These are phyloP conservation scores for Drosophila nasuta DNA, from an alignment of 1,140 invertebrate species.

Conservation along the genomic window DNA sequence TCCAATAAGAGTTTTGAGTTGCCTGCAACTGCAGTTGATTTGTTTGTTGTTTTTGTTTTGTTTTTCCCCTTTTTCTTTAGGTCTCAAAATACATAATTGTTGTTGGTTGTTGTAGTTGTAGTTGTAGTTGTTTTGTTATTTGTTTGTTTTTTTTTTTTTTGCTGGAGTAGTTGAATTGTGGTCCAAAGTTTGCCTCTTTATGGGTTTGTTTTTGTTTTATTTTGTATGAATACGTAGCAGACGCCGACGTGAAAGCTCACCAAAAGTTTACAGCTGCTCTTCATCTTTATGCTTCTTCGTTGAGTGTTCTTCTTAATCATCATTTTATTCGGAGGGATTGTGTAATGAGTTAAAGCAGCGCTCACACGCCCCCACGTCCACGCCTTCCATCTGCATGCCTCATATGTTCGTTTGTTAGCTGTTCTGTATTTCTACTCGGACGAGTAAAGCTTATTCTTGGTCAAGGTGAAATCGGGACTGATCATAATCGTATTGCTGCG, in stretches of 20 bases:
- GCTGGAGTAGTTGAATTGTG: constrained; percentile 68
- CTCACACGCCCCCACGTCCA: constrained; percentile 38
- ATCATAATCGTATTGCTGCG: constrained; percentile 93
- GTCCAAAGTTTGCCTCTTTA: constrained; percentile 80
- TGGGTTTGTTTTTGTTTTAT: constrained; percentile 47
- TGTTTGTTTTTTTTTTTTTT: constrained; percentile 58
- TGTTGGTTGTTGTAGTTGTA: constrained; percentile 51
- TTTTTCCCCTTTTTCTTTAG: constrained; percentile 44
- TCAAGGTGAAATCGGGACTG: constrained; percentile 92
- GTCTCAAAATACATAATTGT: constrained; percentile 76
- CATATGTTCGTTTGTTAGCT: constrained; percentile 24
- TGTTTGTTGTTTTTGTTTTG: constrained; percentile 59
- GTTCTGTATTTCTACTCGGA: constrained; percentile 66
- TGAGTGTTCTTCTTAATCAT: constrained; percentile 3
- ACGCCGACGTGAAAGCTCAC: constrained; percentile 25
- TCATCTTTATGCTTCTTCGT: constrained; percentile 10
- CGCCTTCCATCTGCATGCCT: constrained; percentile 47
- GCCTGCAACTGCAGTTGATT: constrained; percentile 84
- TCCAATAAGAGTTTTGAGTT: constrained; percentile 84
- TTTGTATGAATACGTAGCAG: constrained; percentile 15
- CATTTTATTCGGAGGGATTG: constrained; percentile 77
- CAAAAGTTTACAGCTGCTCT: constrained; percentile 29
- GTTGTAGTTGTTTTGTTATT: constrained; percentile 36
- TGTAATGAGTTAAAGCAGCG: constrained; percentile 57
- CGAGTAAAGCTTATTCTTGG: constrained; percentile 93